Base-by-base conservation (phyloP, 2,113 vertebrate genomes). In the Pseudopipra pipra region DNA sequence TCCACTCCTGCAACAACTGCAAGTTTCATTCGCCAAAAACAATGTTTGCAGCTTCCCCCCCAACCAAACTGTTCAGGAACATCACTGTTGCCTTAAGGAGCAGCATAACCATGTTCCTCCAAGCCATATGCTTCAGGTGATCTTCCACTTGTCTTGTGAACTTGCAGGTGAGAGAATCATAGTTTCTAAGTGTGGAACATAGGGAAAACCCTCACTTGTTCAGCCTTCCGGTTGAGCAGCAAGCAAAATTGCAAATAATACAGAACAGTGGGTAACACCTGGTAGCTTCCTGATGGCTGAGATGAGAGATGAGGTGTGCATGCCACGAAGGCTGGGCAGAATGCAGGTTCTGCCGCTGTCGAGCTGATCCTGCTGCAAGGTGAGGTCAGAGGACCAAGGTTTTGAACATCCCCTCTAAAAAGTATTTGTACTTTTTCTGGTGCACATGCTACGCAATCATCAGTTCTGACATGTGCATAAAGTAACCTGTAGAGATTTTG, bases 81-180 rank as follows among this genome's bases (percentile, higher is more conserved):
- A 52, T 75, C 62, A 56, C 28, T 49, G 12, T 27, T 79, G 24
- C 22, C 49, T 76, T 35, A 28, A 1, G 6, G 16, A 76, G 19
- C 21, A 70, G 10, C 18, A 35, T 0, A 73, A 15, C 11, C 18
- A 70, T 8, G 6, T 35, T 80, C 4, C 33, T 58, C 49, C 10
- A 12, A 23, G 30, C 0, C 1, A 9, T 59, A 22, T 13, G 0
- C 22, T 70, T 72, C 41, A 43, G 6, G 14, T 70, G 49, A 54
- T 79, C 31, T 85, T 73, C 72, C 47, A 58, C 22, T 74, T 51
- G 4, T n/a, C n/a, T 61, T 79, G 20, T 70, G 59, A 93, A 62
- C 16, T 31, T 49, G 67, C 37, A 73, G 20, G 17, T 76, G 30
- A 35, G 82, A 63, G 16, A 65, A 85, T 70, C 70, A 39, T 18